Evolutionary conservation across 1,140 invertebrate genomes (phyloP), one percentile per base, ranked within the genome.

Genomic region (Chironomus tepperi): DNA sequence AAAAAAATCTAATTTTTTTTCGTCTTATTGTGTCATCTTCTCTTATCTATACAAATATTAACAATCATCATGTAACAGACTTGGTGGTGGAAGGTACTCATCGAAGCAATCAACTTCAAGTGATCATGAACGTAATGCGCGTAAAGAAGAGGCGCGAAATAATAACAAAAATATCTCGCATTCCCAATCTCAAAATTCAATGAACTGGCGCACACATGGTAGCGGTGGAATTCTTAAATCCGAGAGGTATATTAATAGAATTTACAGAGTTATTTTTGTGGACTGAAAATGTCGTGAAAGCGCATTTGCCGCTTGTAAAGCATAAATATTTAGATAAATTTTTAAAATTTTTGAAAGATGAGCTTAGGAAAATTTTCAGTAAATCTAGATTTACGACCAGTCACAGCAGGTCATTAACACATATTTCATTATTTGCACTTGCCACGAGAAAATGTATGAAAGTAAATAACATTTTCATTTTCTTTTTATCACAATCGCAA

Each of bases 201-300:
- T 82, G 84, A 74, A 84, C 84, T 8, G 84, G 83, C 16, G 84
- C 65, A 72, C 73, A 73, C 75, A 73, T 42, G 73, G 47, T 47
- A 57, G 43, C 67, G 43, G 21, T 24, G 73, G 73, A 5, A 73
- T 42, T 70, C 18, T 70, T 10, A 70, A 70, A 19, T 12, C 47
- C 10, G 65, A 70, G 18, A 70, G 65, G 65, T 70, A 5, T 34
- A 70, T 70, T 70, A 21, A 57, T 57, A 57, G 47, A 12, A 57
- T 57, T n/a, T 2, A 34, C 24, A 2, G 24, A 34, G 24, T 34
- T 2, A 34, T 34, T 34, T 34, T 34, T 34, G 24, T 34, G 5
- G 24, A 34, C 24, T 34, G 24, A 5, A 34, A 34, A 2, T 34
- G 24, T 34, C 24, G 24, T 5, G 24, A 34, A 34, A 5, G 24